Percentiles rank a stretch among this genome's conserved stretches.
Conservation (phyloP, 2,797 vertebrate genomes). For the Sebastes hubbsi region DNA sequence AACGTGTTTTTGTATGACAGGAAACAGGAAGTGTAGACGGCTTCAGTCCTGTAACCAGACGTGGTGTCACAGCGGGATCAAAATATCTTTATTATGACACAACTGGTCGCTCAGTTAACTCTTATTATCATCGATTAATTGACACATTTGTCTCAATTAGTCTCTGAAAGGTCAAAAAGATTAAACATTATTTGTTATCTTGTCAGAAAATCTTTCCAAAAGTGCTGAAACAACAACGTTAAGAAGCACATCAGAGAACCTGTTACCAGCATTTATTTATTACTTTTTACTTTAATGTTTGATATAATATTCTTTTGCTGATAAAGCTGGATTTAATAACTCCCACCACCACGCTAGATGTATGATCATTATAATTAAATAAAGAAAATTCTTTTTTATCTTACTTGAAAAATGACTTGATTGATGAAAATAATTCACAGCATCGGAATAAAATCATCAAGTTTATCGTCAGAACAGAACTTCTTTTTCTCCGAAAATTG, state of each 20-base stretch:
- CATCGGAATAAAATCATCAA: not conserved
- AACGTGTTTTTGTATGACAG: not conserved
- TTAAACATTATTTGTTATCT: not conserved
- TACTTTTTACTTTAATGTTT: not conserved
- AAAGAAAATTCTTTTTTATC: not conserved
- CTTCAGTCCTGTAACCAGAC: too few species aligned
- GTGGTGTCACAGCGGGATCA: too few species aligned
- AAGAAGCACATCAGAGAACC: not conserved
- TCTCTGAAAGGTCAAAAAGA: not conserved
- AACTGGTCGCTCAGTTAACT: not conserved
- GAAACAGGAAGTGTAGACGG: not conserved
- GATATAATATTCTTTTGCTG: not conserved
- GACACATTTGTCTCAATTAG: not conserved
- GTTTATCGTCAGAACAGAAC: not conserved
- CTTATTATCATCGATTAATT: not conserved
- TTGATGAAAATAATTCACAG: not conserved
- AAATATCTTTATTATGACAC: not conserved
- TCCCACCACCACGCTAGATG: too few species aligned
- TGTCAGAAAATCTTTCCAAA: not conserved
- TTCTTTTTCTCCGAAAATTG: too few species aligned
- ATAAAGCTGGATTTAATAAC: too few species aligned
- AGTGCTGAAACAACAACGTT: not conserved
- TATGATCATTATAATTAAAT: not conserved
- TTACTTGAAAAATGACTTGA: not conserved
- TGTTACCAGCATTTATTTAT: not conserved